Evolutionary conservation across 2,888 invertebrate genomes (phyloP), one percentile per base, ranked within the genome.

Genomic region (Linnaemya tessellans): DNA sequence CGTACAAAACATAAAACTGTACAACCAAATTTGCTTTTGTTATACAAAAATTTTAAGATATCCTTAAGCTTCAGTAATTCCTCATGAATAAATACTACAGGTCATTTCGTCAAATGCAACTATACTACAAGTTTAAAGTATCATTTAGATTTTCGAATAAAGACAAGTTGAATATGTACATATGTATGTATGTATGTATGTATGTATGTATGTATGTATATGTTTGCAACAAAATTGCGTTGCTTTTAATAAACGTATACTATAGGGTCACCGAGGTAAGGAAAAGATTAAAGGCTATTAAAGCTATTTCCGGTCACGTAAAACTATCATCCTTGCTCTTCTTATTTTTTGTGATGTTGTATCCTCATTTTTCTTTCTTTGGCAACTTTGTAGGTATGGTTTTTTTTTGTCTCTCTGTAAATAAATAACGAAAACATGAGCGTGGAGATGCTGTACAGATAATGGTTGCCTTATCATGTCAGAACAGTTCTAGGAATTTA

Each of bases 271-370:
- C 22, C 9, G 13, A 43, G 5, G 43, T 43, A 43, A 8, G 43
- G 43, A 43, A 18, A 4, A 56, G 9, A 51, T 20, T 51, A 20
- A 7, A 51, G 18, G 15, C 20, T 84, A 73, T 84, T 84, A 77
- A 70, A 74, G 60, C 70, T 79, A 85, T 82, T 79, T 85, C 85
- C 85, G 82, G 82, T 85, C 85, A 85, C 85, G 82, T 82, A 82
- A 79, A 84, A 79, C 74, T 70, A 84, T 77, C 49, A 80, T 77
- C 41, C 35, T 62, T 71, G 41, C 18, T 78, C 35, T 51, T 78
- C 18, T 49, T 68, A 13, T 15, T 0, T 73, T 22, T 54, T 62
- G 13, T 35, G 9, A n/a, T 60, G 1, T 60, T n/a, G 15, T n/a
- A 8, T 46, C 1, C 13, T 38, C n/a, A 20, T 49, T 38, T 64